A percentile compares a stretch with the other conserved stretches of the same genome.
These are phyloP conservation scores for Drosophila micromelanica DNA, from an alignment of 1,140 invertebrate species.

Conservation along the genomic window DNA sequence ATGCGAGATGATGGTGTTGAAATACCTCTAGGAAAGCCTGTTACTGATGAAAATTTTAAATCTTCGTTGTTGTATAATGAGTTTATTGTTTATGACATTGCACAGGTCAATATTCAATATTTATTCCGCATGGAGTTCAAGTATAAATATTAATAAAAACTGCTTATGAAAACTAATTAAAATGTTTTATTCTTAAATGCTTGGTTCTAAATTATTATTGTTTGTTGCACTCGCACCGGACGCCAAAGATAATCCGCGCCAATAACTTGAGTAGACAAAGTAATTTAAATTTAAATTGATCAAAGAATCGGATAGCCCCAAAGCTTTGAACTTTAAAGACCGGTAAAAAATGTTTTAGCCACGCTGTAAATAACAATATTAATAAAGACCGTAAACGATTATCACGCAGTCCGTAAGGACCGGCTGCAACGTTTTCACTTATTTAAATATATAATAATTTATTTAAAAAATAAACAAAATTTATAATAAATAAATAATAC, in stretches of 20 bases:
- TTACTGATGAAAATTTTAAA: slow-evolving; percentile 81
- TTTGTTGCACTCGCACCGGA: too few species aligned
- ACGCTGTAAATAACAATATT: too few species aligned
- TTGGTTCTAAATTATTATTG: neutral
- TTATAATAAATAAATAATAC: slow-evolving; percentile 44
- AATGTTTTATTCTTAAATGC: neutral
- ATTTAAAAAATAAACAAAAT: neutral
- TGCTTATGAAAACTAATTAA: neutral
- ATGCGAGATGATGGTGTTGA: slow-evolving; percentile 87
- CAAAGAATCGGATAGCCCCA: too few species aligned
- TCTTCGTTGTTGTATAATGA: slow-evolving; percentile 93
- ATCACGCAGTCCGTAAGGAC: too few species aligned
- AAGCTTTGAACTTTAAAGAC: too few species aligned
- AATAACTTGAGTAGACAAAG: too few species aligned
- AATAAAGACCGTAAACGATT: too few species aligned
- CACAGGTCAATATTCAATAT: slow-evolving; percentile 94
- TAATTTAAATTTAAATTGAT: too few species aligned
- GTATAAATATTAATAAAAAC: slow-evolving; percentile 85
- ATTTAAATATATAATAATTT: neutral
- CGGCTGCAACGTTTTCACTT: too few species aligned
- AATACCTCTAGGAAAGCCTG: slow-evolving; percentile 90
- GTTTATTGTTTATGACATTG: slow-evolving; percentile 96
- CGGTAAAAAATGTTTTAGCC: too few species aligned
- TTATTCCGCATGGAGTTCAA: slow-evolving; percentile 92
- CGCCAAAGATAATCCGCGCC: neutral